These are phyloP conservation scores for Sebastes steindachneri DNA, from an alignment of 2,797 vertebrate species.

Conservation along the genomic window DNA sequence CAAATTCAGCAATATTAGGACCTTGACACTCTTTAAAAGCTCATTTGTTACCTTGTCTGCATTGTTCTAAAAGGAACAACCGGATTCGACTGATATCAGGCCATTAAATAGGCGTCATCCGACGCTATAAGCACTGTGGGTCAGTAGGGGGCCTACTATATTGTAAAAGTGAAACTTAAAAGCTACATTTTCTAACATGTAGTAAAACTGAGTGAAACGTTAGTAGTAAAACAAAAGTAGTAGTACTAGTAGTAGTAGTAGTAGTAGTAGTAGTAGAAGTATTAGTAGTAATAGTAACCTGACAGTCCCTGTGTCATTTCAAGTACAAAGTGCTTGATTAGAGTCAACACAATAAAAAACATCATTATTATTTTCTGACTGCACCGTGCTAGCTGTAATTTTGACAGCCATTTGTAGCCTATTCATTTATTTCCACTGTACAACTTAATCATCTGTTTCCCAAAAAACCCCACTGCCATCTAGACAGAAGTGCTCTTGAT, in stretches of 20 bases:
- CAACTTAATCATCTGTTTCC: constrained; percentile 18
- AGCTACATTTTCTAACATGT: too few species aligned
- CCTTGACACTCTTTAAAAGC: not conserved
- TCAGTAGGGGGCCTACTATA: too few species aligned
- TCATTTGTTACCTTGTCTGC: not conserved
- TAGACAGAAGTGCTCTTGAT: constrained; percentile 36
- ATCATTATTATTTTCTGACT: not conserved
- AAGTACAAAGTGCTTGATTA: not conserved
- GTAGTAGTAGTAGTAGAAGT: too few species aligned
- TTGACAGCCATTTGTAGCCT: not conserved
- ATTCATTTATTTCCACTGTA: not conserved
- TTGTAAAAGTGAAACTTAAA: too few species aligned
- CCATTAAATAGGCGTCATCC: too few species aligned
- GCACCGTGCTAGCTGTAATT: not conserved
- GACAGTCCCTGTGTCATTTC: not conserved
- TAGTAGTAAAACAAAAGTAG: too few species aligned
- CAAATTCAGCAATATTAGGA: not conserved
- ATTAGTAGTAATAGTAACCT: not conserved
- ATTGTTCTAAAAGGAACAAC: not conserved
- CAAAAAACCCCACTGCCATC: constrained; percentile 7
- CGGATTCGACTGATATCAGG: too few species aligned
- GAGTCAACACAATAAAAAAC: not conserved
- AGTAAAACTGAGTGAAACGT: too few species aligned
- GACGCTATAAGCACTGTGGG: too few species aligned
- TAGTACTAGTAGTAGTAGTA: too few species aligned